Evolutionary conservation across 2,888 invertebrate genomes (phyloP).

Genomic region (Erebia palarica): DNA sequence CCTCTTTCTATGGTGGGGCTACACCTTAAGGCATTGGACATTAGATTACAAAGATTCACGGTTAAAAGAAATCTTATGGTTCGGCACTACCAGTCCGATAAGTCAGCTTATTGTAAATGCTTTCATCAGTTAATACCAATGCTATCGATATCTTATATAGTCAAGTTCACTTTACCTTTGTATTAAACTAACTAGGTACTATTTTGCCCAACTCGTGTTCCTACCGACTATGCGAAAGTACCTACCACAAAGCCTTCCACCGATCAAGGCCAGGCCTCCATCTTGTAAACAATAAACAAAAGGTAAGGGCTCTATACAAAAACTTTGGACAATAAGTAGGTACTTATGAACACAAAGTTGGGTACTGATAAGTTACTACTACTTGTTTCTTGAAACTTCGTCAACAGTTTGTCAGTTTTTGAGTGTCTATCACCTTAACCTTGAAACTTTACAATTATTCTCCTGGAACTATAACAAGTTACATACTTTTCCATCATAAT

Average conservation of each 20-base stretch:
- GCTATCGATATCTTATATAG: too few species aligned
- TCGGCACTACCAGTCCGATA: too few species aligned
- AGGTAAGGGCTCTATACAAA: conserved; percentile 3
- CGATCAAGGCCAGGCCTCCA: neutral
- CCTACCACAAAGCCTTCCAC: conserved; percentile 1
- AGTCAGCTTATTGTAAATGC: too few species aligned
- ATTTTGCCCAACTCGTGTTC: too few species aligned
- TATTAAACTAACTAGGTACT: too few species aligned
- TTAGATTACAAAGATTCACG: too few species aligned
- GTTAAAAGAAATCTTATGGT: too few species aligned
- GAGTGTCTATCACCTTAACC: neutral
- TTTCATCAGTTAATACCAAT: too few species aligned
- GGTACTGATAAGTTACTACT: conserved; percentile 3
- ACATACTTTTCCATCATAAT: too few species aligned
- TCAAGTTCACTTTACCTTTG: too few species aligned
- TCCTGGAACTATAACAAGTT: neutral
- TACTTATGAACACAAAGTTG: conserved; percentile 5
- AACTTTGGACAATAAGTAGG: conserved; percentile 4
- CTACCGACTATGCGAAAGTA: neutral
- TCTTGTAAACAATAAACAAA: conserved; percentile 12
- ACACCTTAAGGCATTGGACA: too few species aligned
- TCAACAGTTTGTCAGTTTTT: conserved; percentile 4
- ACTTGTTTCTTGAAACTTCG: neutral
- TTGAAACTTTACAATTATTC: neutral
- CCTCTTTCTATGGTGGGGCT: too few species aligned